These are phyloP conservation scores for Drosophila anomelani DNA, from an alignment of 2,888 invertebrate species.

Conservation along the genomic window DNA sequence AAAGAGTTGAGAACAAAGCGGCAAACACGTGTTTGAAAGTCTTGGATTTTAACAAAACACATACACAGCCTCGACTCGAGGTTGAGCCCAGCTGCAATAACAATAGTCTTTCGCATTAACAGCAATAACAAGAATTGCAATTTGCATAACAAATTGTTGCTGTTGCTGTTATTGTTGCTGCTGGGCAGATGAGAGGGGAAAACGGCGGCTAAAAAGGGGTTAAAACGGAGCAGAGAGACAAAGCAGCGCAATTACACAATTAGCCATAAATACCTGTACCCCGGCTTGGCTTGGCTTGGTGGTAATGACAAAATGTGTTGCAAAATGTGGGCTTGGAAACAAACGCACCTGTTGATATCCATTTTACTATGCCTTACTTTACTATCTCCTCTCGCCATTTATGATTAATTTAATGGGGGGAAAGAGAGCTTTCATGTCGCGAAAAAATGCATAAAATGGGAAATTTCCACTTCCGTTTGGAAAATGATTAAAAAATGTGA, in stretches of 20 bases:
- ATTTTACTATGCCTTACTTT: not conserved
- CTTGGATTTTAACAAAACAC: slow-evolving; percentile 36
- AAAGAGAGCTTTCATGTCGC: slow-evolving; percentile 8
- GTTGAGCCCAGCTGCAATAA: slow-evolving; percentile 48
- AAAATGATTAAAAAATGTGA: slow-evolving; percentile 48
- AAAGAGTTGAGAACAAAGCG: slow-evolving; percentile 14
- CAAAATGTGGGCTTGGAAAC: slow-evolving; percentile 29
- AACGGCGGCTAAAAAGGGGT: slow-evolving; percentile 24
- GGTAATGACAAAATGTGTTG: slow-evolving; percentile 46
- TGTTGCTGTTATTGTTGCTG: slow-evolving; percentile 26
- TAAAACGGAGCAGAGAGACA: slow-evolving; percentile 53
- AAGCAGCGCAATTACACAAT: slow-evolving; percentile 65
- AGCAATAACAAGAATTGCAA: slow-evolving; percentile 46
- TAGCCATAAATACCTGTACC: slow-evolving; percentile 61
- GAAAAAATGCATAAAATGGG: slow-evolving; percentile 13
- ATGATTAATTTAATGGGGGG: slow-evolving; percentile 12
- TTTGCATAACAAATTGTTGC: slow-evolving; percentile 72
- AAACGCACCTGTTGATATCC: slow-evolving; percentile 25
- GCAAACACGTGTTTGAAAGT: slow-evolving; percentile 70
- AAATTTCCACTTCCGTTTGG: slow-evolving; percentile 61
- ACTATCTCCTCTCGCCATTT: slow-evolving; percentile 15
- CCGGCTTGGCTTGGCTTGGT: slow-evolving; percentile 1
- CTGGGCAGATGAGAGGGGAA: slow-evolving; percentile 8
- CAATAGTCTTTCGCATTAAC: slow-evolving; percentile 24
- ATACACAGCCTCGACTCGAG: slow-evolving; percentile 34